Evolutionary conservation across 2,113 vertebrate species (phyloP).

Genomic region (Irena cyanogastra): DNA sequence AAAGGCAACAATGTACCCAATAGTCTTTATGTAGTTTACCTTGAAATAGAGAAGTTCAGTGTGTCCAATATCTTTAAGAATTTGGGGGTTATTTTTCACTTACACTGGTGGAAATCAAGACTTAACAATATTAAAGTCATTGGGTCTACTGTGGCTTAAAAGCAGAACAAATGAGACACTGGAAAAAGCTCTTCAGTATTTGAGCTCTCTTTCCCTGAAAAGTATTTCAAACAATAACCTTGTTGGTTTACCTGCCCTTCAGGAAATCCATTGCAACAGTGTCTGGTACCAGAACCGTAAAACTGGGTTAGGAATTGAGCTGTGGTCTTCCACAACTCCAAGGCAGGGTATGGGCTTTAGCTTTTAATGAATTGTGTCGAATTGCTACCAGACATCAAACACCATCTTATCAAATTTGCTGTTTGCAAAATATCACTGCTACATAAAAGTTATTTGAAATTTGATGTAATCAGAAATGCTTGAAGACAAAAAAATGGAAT

Average conservation of each 20-base stretch:
- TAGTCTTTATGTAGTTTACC: background rate
- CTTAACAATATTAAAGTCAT: background rate
- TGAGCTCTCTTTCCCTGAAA: background rate
- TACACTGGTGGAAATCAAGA: background rate
- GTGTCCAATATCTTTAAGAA: background rate
- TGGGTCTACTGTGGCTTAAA: background rate
- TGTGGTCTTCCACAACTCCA: background rate
- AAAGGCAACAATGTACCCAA: background rate
- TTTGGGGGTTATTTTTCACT: background rate
- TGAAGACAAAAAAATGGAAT: background rate
- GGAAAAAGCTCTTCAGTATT: background rate
- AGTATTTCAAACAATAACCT: background rate
- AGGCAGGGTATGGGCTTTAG: background rate
- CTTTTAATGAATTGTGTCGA: background rate
- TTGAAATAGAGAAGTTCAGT: background rate
- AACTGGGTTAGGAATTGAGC: background rate
- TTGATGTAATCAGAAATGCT: background rate
- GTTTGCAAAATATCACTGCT: background rate
- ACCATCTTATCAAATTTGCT: background rate
- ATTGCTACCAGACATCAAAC: background rate
- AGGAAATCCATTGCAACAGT: background rate
- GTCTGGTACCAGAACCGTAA: background rate
- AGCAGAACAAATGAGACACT: background rate
- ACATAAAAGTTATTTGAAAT: background rate
- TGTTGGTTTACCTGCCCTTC: background rate